A percentile compares a stretch with the other conserved stretches of the same genome.
These are phyloP conservation scores for Leucopsar rothschildi DNA, from an alignment of 2,113 vertebrate genomes.

Conservation along the genomic window DNA sequence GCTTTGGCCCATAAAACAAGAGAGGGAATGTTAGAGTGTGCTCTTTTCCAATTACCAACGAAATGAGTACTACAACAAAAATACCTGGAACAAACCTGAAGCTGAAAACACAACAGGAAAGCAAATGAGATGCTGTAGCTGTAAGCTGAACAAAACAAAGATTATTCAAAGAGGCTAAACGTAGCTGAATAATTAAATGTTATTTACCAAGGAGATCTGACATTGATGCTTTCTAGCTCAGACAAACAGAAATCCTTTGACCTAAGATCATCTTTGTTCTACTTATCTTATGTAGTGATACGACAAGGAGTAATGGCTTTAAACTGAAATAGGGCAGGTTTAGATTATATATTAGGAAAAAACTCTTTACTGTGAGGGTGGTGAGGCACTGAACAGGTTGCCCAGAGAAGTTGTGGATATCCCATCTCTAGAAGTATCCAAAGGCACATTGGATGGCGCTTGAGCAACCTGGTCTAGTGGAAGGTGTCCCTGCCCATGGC, in stretches of 20 bases:
- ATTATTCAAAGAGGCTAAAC: slow-evolving; percentile 31
- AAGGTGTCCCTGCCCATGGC: background rate
- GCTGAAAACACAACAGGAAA: slow-evolving; percentile 12
- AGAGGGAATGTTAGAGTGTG: slow-evolving; percentile 59
- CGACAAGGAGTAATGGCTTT: background rate
- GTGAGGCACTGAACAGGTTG: background rate
- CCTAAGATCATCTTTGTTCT: slow-evolving; percentile 1
- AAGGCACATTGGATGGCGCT: background rate
- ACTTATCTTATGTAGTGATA: background rate
- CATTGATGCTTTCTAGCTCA: slow-evolving; percentile 2
- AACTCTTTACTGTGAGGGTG: background rate
- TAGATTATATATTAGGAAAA: background rate
- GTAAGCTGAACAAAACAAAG: slow-evolving; percentile 44
- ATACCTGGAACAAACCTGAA: slow-evolving; percentile 10
- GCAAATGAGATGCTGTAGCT: slow-evolving; percentile 44
- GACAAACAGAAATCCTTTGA: slow-evolving; percentile 32
- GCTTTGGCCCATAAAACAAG: slow-evolving; percentile 57
- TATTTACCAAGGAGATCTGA: background rate
- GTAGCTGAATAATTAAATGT: slow-evolving; percentile 16
- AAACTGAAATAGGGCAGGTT: background rate
- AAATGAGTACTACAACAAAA: background rate
- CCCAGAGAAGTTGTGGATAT: background rate
- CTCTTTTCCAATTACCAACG: slow-evolving; percentile 30
- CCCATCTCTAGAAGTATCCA: background rate
- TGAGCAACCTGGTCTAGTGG: background rate